These are phyloP conservation scores for Tinea trinotella DNA, from an alignment of 2,888 invertebrate genomes.

Conservation along the genomic window DNA sequence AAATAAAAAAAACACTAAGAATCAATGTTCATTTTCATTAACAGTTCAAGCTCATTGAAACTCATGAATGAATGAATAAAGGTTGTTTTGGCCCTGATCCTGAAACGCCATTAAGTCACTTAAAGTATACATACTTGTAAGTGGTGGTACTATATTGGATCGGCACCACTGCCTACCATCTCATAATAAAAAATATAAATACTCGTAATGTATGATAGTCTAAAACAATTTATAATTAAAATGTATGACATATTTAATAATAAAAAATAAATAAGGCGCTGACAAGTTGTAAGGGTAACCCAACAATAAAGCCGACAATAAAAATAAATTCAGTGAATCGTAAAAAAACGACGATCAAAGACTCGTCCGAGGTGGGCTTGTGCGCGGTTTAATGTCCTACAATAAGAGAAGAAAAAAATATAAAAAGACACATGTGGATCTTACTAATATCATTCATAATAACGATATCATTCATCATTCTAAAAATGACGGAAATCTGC, in stretches of 20 bases:
- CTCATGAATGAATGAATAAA: too few species aligned
- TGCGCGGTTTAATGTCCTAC: conserved; percentile 31
- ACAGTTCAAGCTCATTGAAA: too few species aligned
- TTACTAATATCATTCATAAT: conserved; percentile 4
- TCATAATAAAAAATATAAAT: too few species aligned
- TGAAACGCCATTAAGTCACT: too few species aligned
- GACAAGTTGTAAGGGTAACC: background rate
- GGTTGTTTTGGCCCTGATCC: too few species aligned
- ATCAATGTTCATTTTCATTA: too few species aligned
- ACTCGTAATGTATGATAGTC: too few species aligned
- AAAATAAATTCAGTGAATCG: conserved; percentile 44
- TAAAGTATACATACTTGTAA: too few species aligned
- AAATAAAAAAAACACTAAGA: too few species aligned
- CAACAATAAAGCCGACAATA: conserved; percentile 30
- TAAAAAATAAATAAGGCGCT: background rate
- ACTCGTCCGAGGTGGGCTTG: conserved; percentile 34
- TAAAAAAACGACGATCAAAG: conserved; percentile 42
- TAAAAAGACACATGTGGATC: conserved; percentile 19
- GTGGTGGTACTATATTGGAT: too few species aligned
- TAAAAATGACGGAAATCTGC: conserved; percentile 23
- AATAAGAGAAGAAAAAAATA: conserved; percentile 36
- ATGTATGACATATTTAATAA: background rate
- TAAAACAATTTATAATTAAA: background rate
- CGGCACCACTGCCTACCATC: too few species aligned
- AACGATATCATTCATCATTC: conserved; percentile 43